These are phyloP conservation scores for Charaxes varanes DNA, from an alignment of 1,140 invertebrate genomes.

Conservation along the genomic window DNA sequence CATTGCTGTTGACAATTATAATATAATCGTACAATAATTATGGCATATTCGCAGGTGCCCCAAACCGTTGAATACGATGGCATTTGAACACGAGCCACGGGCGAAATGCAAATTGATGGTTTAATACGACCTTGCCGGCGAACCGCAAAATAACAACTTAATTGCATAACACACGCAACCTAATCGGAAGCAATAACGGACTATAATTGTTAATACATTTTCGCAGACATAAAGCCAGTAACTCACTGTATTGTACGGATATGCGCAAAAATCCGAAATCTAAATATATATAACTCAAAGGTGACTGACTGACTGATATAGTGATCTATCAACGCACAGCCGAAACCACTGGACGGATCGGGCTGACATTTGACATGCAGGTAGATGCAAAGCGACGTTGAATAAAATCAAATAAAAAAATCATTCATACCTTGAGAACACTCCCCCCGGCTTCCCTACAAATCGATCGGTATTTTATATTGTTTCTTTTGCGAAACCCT, in stretches of 20 bases:
- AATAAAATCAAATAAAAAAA: too few relatives aligned
- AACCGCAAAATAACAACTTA: neutral
- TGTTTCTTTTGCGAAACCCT: too few relatives aligned
- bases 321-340: slow-evolving; percentile 5
- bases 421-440: too few relatives aligned
- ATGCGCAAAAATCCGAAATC: too few relatives aligned
- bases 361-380: slow-evolving; percentile 2
- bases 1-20: slow-evolving; percentile 22
- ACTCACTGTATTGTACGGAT: too few relatives aligned
- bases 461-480: too few relatives aligned
- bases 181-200: slow-evolving; percentile 1
- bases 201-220: neutral
- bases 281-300: too few relatives aligned
- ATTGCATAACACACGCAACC: slow-evolving; percentile 1
- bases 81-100: slow-evolving; percentile 22
- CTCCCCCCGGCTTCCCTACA: too few relatives aligned
- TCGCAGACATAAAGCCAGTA: neutral
- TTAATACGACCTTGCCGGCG: slow-evolving; percentile 21
- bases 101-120: slow-evolving; percentile 33
- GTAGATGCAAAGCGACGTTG: neutral
- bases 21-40: slow-evolving; percentile 23
- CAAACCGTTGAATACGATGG: slow-evolving; percentile 16
- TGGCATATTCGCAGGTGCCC: slow-evolving; percentile 14
- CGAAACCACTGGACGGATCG: slow-evolving; percentile 1
- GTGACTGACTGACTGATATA: too few relatives aligned